Conservation (phyloP, 2,113 vertebrate species). For the Salvator merianae region DNA sequence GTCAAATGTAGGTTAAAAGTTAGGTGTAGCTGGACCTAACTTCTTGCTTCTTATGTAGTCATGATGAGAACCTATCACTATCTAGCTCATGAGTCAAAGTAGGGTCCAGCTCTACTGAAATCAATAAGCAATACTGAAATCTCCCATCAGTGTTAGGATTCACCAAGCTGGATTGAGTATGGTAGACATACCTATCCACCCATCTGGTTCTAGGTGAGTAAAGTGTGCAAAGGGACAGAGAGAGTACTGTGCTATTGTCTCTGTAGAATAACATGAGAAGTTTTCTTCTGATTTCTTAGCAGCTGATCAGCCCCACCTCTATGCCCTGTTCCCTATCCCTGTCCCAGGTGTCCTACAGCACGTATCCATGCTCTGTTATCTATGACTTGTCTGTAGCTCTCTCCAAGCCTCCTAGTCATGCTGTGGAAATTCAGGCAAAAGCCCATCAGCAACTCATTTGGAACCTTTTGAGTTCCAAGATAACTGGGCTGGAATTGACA, state of each 20-base stretch:
- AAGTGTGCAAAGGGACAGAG: neutral
- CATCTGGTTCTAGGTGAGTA: neutral
- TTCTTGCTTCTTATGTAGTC: too few species aligned
- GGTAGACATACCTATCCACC: neutral
- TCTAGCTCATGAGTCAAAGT: neutral
- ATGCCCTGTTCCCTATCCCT: too few species aligned
- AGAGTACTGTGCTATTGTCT: neutral
- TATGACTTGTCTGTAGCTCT: neutral
- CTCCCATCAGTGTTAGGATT: neutral
- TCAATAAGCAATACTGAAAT: neutral
- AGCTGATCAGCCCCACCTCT: neutral
- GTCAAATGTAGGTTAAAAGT: too few species aligned
- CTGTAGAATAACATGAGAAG: neutral
- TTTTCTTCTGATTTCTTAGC: neutral
- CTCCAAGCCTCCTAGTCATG: neutral
- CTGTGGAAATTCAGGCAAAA: neutral
- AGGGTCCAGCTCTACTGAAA: neutral
- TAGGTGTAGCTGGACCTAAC: too few species aligned
- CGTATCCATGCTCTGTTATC: neutral
- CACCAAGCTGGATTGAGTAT: neutral
- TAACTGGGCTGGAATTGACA: too few species aligned
- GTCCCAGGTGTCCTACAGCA: neutral
- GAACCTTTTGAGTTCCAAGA: neutral
- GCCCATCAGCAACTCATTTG: neutral
- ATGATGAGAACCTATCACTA: too few species aligned